Base-by-base conservation (phyloP, 2,888 invertebrate species). In the Meiosimyza decipiens region DNA sequence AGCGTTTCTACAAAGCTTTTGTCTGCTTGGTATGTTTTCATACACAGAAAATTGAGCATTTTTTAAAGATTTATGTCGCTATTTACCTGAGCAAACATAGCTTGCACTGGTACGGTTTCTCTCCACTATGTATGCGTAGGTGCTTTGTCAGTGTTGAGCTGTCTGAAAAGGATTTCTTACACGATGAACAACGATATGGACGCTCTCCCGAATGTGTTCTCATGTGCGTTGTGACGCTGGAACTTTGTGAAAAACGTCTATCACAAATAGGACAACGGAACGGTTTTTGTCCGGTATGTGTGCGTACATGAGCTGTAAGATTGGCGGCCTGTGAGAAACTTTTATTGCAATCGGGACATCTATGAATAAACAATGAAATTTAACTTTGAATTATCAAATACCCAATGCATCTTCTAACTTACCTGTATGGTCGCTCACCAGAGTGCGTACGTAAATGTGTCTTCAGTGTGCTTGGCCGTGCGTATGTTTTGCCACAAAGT, bases 271-370 rank as follows among this genome's bases (percentile, higher is more conserved):
- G 96, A 89, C 99, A 99, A 79, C 94, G 92, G 86, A 99, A 99
- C 57, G 99, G 99, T 85, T 99, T 99, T 88, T 99, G 99, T 1
- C 99, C 99, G 74, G 95, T 95, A 88, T 99, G 99, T 85, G 87
- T 87, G 86, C 87, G 87, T 85, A 97, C 95, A 87, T 99, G 99
- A 13, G 99, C 99, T 11, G 98, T 99, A 79, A 99, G 89, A 88
- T 99, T 99, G 77, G 99, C 99, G 60, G 99, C 99, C 88, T 99
- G 99, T 64, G 96, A 96, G 88, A 98, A 98, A 78, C 97, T 96
- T 87, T 98, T 98, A 86, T 95, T 95, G 88, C 98, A 98, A 82
- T 97, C 97, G 66, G 94, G 93, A 86, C 97, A 97, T 72, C 88
- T 82, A 60, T 15, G 13, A 40, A 9, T 6, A 18, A 40, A 50